Evolutionary conservation across 2,113 vertebrate genomes (phyloP).

Genomic region (Cyanistes caeruleus): DNA sequence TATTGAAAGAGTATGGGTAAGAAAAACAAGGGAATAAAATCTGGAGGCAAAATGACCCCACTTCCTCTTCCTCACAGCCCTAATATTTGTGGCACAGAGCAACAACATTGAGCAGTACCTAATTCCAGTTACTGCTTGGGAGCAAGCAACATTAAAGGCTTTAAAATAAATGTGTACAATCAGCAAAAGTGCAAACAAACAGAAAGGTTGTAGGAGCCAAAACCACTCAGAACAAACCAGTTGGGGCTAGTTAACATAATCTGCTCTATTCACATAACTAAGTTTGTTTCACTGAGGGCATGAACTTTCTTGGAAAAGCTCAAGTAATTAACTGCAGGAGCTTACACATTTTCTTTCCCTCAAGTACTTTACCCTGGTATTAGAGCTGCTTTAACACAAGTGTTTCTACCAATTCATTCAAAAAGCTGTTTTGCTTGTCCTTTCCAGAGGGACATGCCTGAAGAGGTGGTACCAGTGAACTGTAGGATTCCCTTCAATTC

Average conservation of each 20-base stretch:
- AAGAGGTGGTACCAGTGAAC: neutral
- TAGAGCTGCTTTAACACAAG: neutral
- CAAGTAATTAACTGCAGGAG: constrained; percentile 33
- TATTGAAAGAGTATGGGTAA: neutral
- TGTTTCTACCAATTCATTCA: neutral
- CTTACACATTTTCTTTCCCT: constrained; percentile 23
- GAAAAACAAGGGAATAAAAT: neutral
- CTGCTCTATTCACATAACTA: constrained; percentile 37
- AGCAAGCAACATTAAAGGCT: neutral
- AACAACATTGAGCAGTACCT: neutral
- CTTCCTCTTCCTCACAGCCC: neutral
- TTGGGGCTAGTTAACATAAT: constrained; percentile 43
- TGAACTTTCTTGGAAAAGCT: constrained; percentile 50
- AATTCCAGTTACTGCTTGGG: neutral
- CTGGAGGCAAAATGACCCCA: neutral
- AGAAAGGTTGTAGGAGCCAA: neutral
- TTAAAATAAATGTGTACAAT: neutral
- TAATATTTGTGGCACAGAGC: neutral
- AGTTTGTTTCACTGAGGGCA: constrained; percentile 39
- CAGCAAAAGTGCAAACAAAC: constrained; percentile 27
- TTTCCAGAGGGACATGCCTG: neutral
- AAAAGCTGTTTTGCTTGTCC: neutral
- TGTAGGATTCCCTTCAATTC: neutral
- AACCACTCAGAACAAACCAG: constrained; percentile 16
- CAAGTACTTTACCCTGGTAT: neutral